Conservation (phyloP, 2,888 invertebrate genomes). For the Rhamnusium bicolor region DNA sequence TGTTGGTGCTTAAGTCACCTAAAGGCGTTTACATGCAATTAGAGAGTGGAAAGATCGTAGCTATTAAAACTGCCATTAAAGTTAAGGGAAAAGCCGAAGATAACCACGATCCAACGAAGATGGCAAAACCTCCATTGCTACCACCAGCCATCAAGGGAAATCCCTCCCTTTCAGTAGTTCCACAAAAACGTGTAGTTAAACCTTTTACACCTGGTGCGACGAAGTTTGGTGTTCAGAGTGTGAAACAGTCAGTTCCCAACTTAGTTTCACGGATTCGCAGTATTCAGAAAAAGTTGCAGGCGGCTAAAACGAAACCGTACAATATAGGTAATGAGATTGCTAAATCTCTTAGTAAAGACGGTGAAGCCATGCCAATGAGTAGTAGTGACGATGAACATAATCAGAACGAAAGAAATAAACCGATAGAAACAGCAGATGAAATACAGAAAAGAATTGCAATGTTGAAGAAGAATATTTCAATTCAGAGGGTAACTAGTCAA, state of each 20-base stretch:
- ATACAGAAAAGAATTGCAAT: constrained; percentile 58
- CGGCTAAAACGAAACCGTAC: constrained; percentile 57
- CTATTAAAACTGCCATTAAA: constrained; percentile 87
- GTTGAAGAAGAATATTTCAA: constrained; percentile 62
- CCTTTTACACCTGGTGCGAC: constrained; percentile 61
- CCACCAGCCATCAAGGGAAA: constrained; percentile 74
- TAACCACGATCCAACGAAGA: constrained; percentile 68
- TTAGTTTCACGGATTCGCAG: constrained; percentile 65
- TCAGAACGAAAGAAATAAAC: constrained; percentile 18
- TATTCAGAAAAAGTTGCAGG: constrained; percentile 60
- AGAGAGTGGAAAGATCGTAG: constrained; percentile 95
- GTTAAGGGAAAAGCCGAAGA: constrained; percentile 74
- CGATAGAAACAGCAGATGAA: constrained; percentile 51
- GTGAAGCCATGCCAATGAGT: constrained; percentile 52
- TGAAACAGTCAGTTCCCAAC: constrained; percentile 68
- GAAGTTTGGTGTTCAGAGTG: constrained; percentile 66
- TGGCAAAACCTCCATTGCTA: constrained; percentile 54
- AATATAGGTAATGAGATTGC: constrained; percentile 62
- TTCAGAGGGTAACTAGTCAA: constrained; percentile 58
- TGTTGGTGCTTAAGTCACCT: constrained; percentile 94
- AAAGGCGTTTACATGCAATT: constrained; percentile 97
- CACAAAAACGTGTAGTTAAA: constrained; percentile 68
- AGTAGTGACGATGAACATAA: constrained; percentile 60
- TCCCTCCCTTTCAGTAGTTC: constrained; percentile 76
- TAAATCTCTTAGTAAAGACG: constrained; percentile 53